Percentiles rank a stretch among this genome's conserved stretches.
phyloP scores from a whole-genome alignment of 1,140 invertebrate genomes.

The Psix sp. region DNA sequence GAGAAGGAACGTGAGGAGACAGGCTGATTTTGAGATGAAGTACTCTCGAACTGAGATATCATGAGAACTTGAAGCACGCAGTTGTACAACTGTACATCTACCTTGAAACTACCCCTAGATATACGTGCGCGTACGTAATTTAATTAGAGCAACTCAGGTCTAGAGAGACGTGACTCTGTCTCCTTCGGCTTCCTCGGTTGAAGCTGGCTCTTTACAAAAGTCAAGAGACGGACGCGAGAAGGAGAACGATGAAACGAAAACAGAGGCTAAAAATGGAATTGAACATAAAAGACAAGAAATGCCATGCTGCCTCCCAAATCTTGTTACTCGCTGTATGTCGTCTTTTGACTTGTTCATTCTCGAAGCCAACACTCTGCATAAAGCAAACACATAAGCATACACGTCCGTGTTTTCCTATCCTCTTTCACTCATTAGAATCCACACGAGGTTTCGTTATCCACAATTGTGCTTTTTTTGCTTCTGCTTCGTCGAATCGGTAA shows the following conservation, averaged over 20 bases:
- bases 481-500: too few relatives aligned
- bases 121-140: slow-evolving; percentile 61
- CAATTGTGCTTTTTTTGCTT: too few relatives aligned
- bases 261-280: slow-evolving; percentile 53
- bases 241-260: slow-evolving; percentile 34
- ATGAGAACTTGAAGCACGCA: slow-evolving; percentile 56
- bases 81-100: slow-evolving; percentile 58
- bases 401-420: too few relatives aligned
- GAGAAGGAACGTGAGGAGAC: slow-evolving; percentile 58
- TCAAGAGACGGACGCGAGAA: slow-evolving; percentile 37
- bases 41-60: slow-evolving; percentile 60
- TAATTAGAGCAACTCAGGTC: slow-evolving; percentile 60
- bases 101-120: slow-evolving; percentile 58
- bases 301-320: slow-evolving; percentile 32
- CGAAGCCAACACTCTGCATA: too few relatives aligned
- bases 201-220: slow-evolving; percentile 47
- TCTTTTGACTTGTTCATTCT: slow-evolving; percentile 21
- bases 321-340: slow-evolving; percentile 18
- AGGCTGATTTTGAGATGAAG: slow-evolving; percentile 59
- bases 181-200: slow-evolving; percentile 49
- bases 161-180: slow-evolving; percentile 60
- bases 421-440: too few relatives aligned
- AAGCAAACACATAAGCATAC: too few relatives aligned
- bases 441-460: too few relatives aligned
- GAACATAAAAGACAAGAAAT: slow-evolving; percentile 45